phyloP scores from a whole-genome alignment of 2,113 vertebrate species.

The Euleptes europaea region DNA sequence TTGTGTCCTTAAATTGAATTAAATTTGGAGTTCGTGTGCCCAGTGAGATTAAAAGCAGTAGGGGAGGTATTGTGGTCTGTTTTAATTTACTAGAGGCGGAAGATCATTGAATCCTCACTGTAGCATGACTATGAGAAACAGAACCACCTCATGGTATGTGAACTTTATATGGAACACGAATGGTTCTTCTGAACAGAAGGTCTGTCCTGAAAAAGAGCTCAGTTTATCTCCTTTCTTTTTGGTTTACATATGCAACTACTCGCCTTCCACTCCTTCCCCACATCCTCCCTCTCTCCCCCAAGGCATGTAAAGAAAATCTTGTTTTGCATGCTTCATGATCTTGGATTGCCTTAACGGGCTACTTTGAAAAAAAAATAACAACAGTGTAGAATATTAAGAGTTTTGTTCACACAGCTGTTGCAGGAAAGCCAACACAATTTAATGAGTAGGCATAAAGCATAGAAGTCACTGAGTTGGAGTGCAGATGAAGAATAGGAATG shows the following conservation, averaged over 20 bases:
- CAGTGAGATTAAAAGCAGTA: neutral
- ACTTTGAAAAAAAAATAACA: neutral
- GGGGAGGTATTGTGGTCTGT: neutral
- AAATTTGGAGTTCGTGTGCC: neutral
- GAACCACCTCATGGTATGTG: neutral
- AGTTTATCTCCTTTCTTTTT: neutral
- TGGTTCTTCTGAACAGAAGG: neutral
- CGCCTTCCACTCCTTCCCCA: neutral
- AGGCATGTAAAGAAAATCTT: neutral
- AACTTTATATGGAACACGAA: neutral
- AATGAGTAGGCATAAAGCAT: slow-evolving; percentile 31
- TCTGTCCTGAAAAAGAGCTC: neutral
- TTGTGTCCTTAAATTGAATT: slow-evolving; percentile 8
- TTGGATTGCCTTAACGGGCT: neutral
- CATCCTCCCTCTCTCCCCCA: neutral
- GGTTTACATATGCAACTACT: neutral
- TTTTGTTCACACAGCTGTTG: slow-evolving; percentile 19
- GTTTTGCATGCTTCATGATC: neutral
- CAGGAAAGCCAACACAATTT: slow-evolving; percentile 18
- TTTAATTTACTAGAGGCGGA: neutral
- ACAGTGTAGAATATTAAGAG: slow-evolving; percentile 13
- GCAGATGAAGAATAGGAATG: slow-evolving; percentile 1
- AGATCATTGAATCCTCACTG: neutral
- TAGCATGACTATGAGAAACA: neutral
- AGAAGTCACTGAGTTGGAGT: slow-evolving; percentile 2